Evolutionary conservation across 2,113 vertebrate species (phyloP).

Genomic region (Eidolon helvum): DNA sequence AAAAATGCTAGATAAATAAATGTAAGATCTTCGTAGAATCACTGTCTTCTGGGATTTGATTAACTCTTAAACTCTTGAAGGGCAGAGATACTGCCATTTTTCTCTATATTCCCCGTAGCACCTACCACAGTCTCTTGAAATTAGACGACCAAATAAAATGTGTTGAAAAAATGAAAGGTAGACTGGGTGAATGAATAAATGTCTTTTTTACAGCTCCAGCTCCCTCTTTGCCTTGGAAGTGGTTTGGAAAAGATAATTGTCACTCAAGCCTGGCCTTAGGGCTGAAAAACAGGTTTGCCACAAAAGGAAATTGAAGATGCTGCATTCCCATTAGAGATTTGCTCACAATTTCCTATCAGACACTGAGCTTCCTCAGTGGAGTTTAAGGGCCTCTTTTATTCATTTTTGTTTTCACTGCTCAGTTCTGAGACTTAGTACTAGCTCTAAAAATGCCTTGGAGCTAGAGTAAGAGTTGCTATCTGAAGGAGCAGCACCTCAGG

Average conservation of each 20-base stretch:
- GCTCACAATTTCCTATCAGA: conserved; percentile 2
- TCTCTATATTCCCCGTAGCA: neutral
- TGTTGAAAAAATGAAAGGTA: neutral
- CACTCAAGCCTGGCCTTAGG: neutral
- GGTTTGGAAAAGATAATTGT: neutral
- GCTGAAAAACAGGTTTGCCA: conserved; percentile 10
- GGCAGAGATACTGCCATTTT: neutral
- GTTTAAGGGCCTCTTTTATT: neutral
- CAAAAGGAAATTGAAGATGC: conserved; percentile 6
- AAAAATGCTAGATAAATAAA: neutral
- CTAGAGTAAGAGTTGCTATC: neutral
- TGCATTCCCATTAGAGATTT: neutral
- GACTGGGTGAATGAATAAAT: neutral
- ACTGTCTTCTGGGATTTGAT: neutral
- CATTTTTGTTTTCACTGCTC: neutral
- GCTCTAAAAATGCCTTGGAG: neutral
- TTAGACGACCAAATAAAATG: neutral
- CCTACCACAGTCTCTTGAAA: neutral
- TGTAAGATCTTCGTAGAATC: neutral
- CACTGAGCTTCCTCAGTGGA: neutral
- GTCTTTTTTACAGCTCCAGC: neutral
- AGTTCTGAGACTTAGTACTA: neutral
- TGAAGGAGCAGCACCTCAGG: neutral
- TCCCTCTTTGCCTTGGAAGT: neutral
- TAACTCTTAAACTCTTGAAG: neutral